A percentile compares a stretch with the other conserved stretches of the same genome.
Conservation (phyloP, 2,888 invertebrate genomes). For the Polyommatus iphigenia region DNA sequence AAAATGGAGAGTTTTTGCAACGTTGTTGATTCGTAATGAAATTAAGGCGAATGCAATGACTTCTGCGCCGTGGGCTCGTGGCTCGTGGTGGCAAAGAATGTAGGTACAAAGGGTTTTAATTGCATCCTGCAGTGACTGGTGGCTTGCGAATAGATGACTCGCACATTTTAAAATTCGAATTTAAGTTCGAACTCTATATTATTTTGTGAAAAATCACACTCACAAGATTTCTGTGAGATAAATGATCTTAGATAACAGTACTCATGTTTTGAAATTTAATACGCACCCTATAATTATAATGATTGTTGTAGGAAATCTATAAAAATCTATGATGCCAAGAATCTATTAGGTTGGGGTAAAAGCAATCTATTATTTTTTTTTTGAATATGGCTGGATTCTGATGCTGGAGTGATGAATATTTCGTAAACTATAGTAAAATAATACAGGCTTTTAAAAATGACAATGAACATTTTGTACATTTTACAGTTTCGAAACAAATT, state of each 20-base stretch:
- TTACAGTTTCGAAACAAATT: too few relatives aligned
- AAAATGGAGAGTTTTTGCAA: conserved; percentile 42
- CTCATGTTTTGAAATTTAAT: too few relatives aligned
- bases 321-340: too few relatives aligned
- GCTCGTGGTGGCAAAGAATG: conserved; percentile 4
- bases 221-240: background rate
- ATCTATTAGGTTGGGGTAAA: too few relatives aligned
- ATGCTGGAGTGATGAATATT: too few relatives aligned
- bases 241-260: background rate
- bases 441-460: too few relatives aligned
- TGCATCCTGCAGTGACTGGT: background rate
- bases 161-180: background rate
- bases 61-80: background rate
- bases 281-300: too few relatives aligned
- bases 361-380: too few relatives aligned
- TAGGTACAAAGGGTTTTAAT: conserved; percentile 3
- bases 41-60: conserved; percentile 52
- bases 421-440: too few relatives aligned
- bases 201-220: background rate
- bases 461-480: too few relatives aligned
- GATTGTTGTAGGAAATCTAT: too few relatives aligned
- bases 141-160: background rate
- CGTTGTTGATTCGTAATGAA: conserved; percentile 59
- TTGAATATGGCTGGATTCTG: too few relatives aligned
- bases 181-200: background rate